Evolutionary conservation across 2,888 invertebrate species (phyloP).

Genomic region (Cheilosia soror): DNA sequence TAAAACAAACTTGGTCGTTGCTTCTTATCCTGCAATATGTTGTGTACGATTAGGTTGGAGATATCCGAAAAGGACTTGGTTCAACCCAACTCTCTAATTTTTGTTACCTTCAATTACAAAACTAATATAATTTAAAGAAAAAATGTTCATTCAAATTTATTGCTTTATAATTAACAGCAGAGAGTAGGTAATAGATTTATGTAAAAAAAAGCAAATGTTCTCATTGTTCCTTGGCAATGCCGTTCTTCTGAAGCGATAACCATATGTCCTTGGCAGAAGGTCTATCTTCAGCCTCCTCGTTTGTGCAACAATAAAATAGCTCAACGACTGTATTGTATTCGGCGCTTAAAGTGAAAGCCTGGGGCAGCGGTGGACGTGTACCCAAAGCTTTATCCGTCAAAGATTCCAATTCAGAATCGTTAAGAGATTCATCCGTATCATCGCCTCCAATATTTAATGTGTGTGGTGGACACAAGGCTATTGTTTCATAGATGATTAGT

Average conservation of each 20-base stretch:
- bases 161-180: background rate
- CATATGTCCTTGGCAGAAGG: slow-evolving; percentile 86
- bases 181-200: background rate
- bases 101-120: too few species aligned
- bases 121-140: background rate
- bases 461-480: slow-evolving; percentile 89
- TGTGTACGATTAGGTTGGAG: too few species aligned
- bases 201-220: too few species aligned
- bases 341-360: slow-evolving; percentile 85
- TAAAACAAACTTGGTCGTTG: too few species aligned
- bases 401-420: slow-evolving; percentile 51
- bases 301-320: slow-evolving; percentile 89
- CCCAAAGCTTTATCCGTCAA: slow-evolving; percentile 84
- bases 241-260: slow-evolving; percentile 66
- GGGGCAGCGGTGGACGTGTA: slow-evolving; percentile 89
- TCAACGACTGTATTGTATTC: slow-evolving; percentile 88
- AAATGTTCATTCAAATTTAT: background rate
- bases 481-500: slow-evolving; percentile 92
- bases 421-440: slow-evolving; percentile 75
- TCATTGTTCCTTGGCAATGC: background rate
- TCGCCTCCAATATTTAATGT: slow-evolving; percentile 80
- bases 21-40: too few species aligned
- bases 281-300: slow-evolving; percentile 85
- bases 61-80: too few species aligned
- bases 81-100: too few species aligned